Conservation (phyloP, 2,888 invertebrate genomes). For the Neoascia interrupta region DNA sequence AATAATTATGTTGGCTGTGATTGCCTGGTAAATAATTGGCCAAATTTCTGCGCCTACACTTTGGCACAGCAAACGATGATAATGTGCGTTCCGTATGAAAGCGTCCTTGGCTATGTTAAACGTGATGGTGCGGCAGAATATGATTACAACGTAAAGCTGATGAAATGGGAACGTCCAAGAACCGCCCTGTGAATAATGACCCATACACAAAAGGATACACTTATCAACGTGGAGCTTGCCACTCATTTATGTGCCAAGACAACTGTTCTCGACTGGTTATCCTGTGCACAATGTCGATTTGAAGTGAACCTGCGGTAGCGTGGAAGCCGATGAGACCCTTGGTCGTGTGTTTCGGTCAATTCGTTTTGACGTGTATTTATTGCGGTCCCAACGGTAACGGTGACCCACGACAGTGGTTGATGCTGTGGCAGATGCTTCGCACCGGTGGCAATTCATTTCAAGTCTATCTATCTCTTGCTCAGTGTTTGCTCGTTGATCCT, state of each 20-base stretch:
- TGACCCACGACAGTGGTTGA: constrained; percentile 49
- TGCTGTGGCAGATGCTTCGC: constrained; percentile 50
- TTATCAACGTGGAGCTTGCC: constrained; percentile 52
- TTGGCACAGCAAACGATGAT: constrained; percentile 23
- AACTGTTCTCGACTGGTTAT: constrained; percentile 30
- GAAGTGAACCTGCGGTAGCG: not conserved
- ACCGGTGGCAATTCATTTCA: constrained; percentile 64
- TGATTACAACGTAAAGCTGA: constrained; percentile 34
- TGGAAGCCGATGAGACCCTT: not conserved
- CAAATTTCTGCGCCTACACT: constrained; percentile 10
- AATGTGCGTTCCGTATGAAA: constrained; percentile 42
- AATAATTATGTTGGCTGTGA: constrained; percentile 41
- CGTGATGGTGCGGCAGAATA: constrained; percentile 10
- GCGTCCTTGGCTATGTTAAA: constrained; percentile 14
- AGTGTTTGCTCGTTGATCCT: too few relatives aligned
- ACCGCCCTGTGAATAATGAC: constrained; percentile 52
- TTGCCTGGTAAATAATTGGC: constrained; percentile 6
- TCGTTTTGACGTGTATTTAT: constrained; percentile 55
- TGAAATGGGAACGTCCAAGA: constrained; percentile 11
- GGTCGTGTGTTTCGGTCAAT: constrained; percentile 52
- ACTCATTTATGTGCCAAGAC: constrained; percentile 55
- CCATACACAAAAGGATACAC: constrained; percentile 61
- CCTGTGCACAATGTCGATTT: not conserved
- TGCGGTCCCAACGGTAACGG: constrained; percentile 40
- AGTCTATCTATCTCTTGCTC: constrained; percentile 47